phyloP scores from a whole-genome alignment of 2,113 vertebrate species.

The Ibidorhyncha struthersii region DNA sequence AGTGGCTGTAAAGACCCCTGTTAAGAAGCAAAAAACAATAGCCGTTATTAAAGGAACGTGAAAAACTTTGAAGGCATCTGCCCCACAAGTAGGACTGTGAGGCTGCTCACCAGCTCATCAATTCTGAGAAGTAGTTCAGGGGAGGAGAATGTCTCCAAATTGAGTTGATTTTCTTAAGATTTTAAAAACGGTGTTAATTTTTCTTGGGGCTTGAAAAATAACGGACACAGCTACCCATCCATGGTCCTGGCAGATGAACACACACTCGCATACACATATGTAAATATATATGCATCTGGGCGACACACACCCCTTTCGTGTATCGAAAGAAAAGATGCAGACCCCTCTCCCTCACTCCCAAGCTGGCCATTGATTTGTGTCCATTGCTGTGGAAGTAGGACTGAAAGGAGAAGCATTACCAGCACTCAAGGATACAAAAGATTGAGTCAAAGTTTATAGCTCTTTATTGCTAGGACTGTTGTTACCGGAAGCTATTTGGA shows the following conservation, averaged over 20 bases:
- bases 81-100: not conserved
- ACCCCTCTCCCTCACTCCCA: not conserved
- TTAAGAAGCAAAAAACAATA: not conserved
- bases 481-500: not conserved
- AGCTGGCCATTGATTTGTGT: not conserved
- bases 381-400: not conserved
- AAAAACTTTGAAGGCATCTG: not conserved
- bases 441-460: not conserved
- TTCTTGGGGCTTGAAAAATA: not conserved
- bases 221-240: not conserved
- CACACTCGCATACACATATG: not conserved
- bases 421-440: not conserved
- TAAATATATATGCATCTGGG: not conserved
- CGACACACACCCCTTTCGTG: rapidly evolving
- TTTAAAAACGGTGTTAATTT: not conserved
- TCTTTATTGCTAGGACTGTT: not conserved
- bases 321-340: not conserved
- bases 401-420: not conserved
- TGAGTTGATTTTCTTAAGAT: not conserved
- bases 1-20: not conserved
- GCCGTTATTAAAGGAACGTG: not conserved
- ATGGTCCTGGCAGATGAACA: not conserved
- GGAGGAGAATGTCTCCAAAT: not conserved
- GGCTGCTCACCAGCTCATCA: not conserved
- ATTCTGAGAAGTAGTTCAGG: not conserved